Evolutionary conservation across 2,113 vertebrate species (phyloP), one percentile per base, ranked within the genome.

Genomic region (Rostratula benghalensis): DNA sequence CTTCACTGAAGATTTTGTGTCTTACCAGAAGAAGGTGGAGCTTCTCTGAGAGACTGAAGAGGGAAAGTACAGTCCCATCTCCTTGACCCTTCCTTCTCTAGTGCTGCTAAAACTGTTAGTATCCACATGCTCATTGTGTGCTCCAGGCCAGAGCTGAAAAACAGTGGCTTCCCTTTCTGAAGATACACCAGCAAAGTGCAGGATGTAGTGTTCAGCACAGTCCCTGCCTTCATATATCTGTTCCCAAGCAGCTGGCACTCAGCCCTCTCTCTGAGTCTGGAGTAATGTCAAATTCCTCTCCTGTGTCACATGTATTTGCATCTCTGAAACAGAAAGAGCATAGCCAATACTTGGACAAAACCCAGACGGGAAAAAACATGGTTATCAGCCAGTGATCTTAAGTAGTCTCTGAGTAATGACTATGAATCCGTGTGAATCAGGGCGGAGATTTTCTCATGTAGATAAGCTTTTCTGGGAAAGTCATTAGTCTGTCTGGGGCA

Each of bases 391-490:
- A 91, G 57, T 28, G 51, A 86, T 87, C 90, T 90, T 43, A 39
- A 75, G 88, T 71, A 93, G 60, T 46, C 43, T 59, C 83, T 71
- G 86, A 89, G 90, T 75, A 87, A 73, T 30, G 93, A 56, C 92
- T 77, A 3, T 18, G 73, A 67, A 65, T 28, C 70, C 28, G 43
- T 96, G 95, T 95, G 95, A 95, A 95, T 83, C 90, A 50, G 80
- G 89, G 71, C 13, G 0, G 86, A 96, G 95, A 94, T 97, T 95
- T 97, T 96, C 95, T 95, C 96, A 96, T 90, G 88, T 90, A 92
- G 88, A 93, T 94, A 94, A 92, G 33, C 83, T 92, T 81, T 69
- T 86, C 94, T 96, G 95, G 83, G 78, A 86, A 95, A 95, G 76
- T 50, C 90, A 84, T 95, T 90, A 87, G 39, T 64, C 43, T 87